Percentiles rank a stretch among this genome's conserved stretches.
phyloP scores from a whole-genome alignment of 2,113 vertebrate genomes.

The Seriola aureovittata region DNA sequence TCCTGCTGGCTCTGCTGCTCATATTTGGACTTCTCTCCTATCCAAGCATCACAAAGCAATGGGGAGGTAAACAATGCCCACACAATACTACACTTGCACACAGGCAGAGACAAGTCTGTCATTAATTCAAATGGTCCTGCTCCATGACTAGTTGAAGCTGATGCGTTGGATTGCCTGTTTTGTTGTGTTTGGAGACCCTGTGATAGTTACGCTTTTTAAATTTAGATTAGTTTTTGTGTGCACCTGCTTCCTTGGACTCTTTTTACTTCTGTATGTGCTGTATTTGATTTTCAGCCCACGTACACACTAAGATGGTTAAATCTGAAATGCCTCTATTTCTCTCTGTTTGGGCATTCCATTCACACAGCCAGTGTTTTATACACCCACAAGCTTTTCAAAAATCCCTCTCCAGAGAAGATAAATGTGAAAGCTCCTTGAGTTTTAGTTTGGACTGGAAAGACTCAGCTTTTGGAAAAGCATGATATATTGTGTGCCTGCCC shows the following conservation, averaged over 20 bases:
- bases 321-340: neutral
- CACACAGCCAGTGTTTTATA: neutral
- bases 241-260: neutral
- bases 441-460: neutral
- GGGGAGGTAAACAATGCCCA: constrained; percentile 85
- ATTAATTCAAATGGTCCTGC: neutral
- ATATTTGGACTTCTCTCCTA: constrained; percentile 88
- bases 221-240: neutral
- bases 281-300: constrained; percentile 6
- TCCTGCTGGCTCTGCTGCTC: constrained; percentile 86
- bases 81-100: neutral
- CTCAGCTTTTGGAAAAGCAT: neutral
- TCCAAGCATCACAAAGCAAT: constrained; percentile 82
- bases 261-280: neutral
- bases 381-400: constrained; percentile 1
- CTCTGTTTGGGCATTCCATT: neutral
- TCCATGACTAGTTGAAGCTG: constrained; percentile 10
- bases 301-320: neutral
- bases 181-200: neutral
- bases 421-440: neutral
- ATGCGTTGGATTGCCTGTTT: constrained; percentile 10
- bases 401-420: neutral
- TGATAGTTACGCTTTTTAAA: neutral
- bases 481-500: neutral
- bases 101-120: neutral